Evolutionary conservation across 2,888 invertebrate genomes (phyloP).

Genomic region (Orchestes rusci): DNA sequence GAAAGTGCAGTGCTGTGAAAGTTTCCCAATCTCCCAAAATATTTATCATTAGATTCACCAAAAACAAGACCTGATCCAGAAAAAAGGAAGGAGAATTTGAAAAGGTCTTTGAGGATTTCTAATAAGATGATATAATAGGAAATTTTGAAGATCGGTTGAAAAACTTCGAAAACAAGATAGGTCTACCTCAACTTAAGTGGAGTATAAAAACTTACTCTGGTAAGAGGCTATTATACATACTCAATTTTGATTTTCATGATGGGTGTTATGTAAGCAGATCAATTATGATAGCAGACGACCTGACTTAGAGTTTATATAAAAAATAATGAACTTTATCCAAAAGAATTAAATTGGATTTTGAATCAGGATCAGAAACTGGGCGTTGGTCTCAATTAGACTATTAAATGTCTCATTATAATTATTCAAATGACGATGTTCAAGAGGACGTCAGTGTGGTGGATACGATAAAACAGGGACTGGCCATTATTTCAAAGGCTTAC

Average conservation of each 20-base stretch:
- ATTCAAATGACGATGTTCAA: not conserved
- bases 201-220: not conserved
- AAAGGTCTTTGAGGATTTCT: too few species aligned
- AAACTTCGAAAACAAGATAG: not conserved
- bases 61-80: slow-evolving; percentile 1
- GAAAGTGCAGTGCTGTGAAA: not conserved
- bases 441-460: not conserved
- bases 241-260: not conserved
- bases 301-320: not conserved
- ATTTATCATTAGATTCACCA: not conserved
- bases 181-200: not conserved
- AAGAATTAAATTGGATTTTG: not conserved
- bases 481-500: not conserved
- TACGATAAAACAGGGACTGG: not conserved
- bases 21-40: not conserved
- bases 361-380: not conserved
- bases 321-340: not conserved
- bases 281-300: not conserved
- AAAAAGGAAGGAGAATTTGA: not conserved
- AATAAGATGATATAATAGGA: too few species aligned
- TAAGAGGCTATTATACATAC: not conserved
- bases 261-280: not conserved
- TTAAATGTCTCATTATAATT: not conserved
- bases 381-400: not conserved
- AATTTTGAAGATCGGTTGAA: not conserved